A percentile compares a stretch with the other conserved stretches of the same genome.
These are phyloP conservation scores for Pollachius pollachius DNA, from an alignment of 2,113 vertebrate species.

Conservation along the genomic window DNA sequence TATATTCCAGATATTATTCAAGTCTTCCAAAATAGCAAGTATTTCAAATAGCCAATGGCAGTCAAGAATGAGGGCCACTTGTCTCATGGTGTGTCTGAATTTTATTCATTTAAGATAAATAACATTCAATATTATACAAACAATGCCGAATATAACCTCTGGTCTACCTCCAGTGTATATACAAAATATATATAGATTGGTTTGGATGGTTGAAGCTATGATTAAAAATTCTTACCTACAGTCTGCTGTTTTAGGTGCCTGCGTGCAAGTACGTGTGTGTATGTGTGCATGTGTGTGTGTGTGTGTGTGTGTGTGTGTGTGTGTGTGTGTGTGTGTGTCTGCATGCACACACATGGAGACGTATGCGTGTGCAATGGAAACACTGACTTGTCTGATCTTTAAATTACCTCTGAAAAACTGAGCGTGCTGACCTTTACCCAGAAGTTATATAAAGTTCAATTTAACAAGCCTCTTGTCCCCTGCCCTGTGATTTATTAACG, in stretches of 20 bases:
- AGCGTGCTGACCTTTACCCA: constrained; percentile 73
- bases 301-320: constrained; percentile 28
- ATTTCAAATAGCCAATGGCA: no score
- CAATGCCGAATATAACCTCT: constrained; percentile 18
- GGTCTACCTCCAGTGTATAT: constrained; percentile 39
- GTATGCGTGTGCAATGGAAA: constrained; percentile 62
- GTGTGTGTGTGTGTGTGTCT: constrained; percentile 35
- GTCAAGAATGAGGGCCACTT: no score
- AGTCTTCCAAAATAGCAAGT: no score
- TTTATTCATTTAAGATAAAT: no score
- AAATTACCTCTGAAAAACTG: constrained; percentile 67
- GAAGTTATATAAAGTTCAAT: constrained; percentile 76
- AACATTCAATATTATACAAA: no score
- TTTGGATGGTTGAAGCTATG: constrained; percentile 47
- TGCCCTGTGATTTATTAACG: constrained; percentile 68
- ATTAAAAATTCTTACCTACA: constrained; percentile 70
- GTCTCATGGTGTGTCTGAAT: no score
- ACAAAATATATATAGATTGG: constrained; percentile 39
- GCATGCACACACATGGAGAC: constrained; percentile 1
- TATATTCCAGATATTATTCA: no score
- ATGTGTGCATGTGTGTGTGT: constrained; percentile 26
- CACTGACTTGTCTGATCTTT: constrained; percentile 71
- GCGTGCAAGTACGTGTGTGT: constrained; percentile 6
- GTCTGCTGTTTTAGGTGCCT: constrained; percentile 32
- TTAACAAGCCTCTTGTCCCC: constrained; percentile 66